Conservation (phyloP, 2,888 invertebrate genomes). For the Netelia fuscicornis region DNA sequence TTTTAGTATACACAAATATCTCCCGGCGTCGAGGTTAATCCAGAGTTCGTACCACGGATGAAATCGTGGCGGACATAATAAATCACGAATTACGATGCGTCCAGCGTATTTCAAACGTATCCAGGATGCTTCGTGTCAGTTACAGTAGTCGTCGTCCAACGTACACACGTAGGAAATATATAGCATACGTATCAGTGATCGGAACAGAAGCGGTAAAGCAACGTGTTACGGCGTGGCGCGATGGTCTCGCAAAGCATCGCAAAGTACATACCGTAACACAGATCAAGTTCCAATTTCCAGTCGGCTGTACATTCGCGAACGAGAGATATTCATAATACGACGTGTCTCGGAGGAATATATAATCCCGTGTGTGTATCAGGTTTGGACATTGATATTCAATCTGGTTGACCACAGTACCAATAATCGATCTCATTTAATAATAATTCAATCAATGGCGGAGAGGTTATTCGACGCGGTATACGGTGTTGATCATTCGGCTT, state of each 20-base stretch:
- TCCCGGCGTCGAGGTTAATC: constrained; percentile 1
- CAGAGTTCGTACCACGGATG: neutral
- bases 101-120: constrained; percentile 49
- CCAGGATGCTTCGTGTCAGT: constrained; percentile 60
- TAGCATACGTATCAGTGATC: neutral
- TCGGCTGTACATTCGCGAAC: neutral
- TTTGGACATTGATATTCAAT: constrained; percentile 16
- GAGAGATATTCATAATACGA: neutral
- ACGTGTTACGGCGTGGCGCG: neutral
- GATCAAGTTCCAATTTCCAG: constrained; percentile 33
- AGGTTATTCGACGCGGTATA: neutral
- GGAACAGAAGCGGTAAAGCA: constrained; percentile 21
- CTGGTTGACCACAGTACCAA: neutral
- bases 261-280: neutral
- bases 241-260: neutral
- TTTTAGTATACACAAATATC: neutral
- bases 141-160: neutral
- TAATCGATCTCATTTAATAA: constrained; percentile 5
- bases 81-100: constrained; percentile 60
- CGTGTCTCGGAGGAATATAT: constrained; percentile 11
- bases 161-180: constrained; percentile 17
- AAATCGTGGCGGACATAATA: constrained; percentile 51
- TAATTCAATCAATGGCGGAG: neutral
- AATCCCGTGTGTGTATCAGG: neutral
- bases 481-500: neutral